Conservation (phyloP, 2,888 invertebrate species). For the Phorcus lineatus region DNA sequence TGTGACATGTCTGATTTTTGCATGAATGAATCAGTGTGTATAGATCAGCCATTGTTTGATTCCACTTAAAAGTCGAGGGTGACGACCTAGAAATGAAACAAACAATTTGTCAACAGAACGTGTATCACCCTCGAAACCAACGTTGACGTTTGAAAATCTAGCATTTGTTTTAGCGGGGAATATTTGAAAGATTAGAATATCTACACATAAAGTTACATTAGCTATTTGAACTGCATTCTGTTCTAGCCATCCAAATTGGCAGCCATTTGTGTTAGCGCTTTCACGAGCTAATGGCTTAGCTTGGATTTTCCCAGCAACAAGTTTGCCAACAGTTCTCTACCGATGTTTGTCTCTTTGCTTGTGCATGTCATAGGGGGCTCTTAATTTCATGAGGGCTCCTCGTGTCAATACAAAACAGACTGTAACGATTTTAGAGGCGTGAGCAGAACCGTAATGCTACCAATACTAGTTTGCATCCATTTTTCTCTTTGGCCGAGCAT, state of each 20-base stretch:
- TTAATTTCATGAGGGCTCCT: background rate
- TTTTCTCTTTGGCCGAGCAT: background rate
- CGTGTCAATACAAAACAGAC: conserved; percentile 1
- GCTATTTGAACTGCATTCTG: background rate
- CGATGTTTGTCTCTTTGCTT: background rate
- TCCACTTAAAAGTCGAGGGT: no score
- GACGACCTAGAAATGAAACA: background rate
- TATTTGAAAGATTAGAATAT: conserved; percentile 15
- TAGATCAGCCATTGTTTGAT: no score
- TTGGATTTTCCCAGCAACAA: conserved; percentile 10
- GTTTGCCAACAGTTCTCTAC: conserved; percentile 3
- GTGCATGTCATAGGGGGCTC: conserved; percentile 15
- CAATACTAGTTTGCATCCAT: conserved; percentile 12
- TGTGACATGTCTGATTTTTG: no score
- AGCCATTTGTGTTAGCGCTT: background rate
- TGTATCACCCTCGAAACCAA: background rate
- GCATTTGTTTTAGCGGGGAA: conserved; percentile 1
- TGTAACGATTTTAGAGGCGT: conserved; percentile 4
- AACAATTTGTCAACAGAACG: background rate
- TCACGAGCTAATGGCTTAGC: conserved; percentile 9
- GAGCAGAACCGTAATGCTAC: background rate
- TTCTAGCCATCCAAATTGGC: background rate
- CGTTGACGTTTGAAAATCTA: conserved; percentile 3
- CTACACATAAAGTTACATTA: background rate
- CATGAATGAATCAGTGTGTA: no score